Evolutionary conservation across 1,140 invertebrate species (phyloP), one percentile per base, ranked within the genome.

Genomic region (Dinoponera quadriceps): DNA sequence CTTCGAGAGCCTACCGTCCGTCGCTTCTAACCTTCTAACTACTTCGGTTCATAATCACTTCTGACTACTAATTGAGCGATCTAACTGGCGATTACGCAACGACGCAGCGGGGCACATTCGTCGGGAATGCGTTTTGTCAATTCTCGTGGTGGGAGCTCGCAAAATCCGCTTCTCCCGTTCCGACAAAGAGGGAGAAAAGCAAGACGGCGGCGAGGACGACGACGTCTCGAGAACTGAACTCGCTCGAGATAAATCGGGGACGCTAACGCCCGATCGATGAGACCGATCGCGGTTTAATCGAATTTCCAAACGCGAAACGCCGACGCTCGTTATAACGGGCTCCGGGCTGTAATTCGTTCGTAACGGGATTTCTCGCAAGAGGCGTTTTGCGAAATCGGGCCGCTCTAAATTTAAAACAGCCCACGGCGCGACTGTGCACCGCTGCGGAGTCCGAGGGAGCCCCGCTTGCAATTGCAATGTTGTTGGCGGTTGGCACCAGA

Each of bases 331-430:
- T 55, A 29, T 57, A 71, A 71, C 51, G 51, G 65, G 69, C 57
- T 71, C 57, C 20, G 44, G n/a, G 18, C 18, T 38, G 49, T 57
- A 57, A 69, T 57, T 71, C 25, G 9, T 71, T 57, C n/a, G 29
- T 71, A 80, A 80, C 65, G 75, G 75, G 33, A 71, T 80, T 57
- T 80, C 65, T 69, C 33, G 51, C 75, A n/a, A n/a, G 44, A 80
- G 75, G 69, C 38, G 57, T 69, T 80, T 80, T 48, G 65, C 54
- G 51, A 27, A 54, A 22, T 80, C 18, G 33, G 33, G 13, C 33
- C 51, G 25, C 65, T 57, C 75, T 80, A 80, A 80, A 80, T 80
- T 71, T 71, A 71, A 44, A 44, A 44, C 38, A 22, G 29, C 65
- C 44, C 65, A 29, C 38, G 0, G 38, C 29, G 62, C 49, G 38